These are phyloP conservation scores for Acanthosepion lycidas DNA, from an alignment of 2,888 invertebrate species.

Conservation along the genomic window DNA sequence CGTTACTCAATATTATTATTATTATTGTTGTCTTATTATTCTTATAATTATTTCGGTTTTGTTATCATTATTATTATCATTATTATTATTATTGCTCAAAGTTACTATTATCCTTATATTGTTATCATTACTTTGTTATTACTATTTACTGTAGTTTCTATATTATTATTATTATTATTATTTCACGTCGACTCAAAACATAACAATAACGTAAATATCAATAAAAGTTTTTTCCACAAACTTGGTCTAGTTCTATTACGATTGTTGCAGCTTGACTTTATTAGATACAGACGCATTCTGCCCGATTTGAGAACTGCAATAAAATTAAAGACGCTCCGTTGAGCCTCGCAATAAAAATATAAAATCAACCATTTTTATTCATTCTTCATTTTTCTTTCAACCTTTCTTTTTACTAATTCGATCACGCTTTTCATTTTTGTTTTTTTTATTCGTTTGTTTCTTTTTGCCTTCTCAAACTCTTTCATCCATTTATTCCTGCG, in stretches of 20 bases:
- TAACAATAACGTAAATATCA: conserved; percentile 33
- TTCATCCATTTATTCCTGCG: not conserved
- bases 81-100: too few species aligned
- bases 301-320: conserved; percentile 20
- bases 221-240: not conserved
- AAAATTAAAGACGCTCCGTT: not conserved
- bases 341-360: conserved; percentile 11
- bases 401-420: not conserved
- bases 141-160: not conserved
- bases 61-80: too few species aligned
- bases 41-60: too few species aligned
- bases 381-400: not conserved
- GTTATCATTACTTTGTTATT: too few species aligned
- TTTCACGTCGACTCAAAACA: not conserved
- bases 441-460: not conserved
- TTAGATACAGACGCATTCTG: conserved; percentile 33
- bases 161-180: conserved; percentile 33
- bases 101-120: too few species aligned
- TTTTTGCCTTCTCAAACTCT: not conserved
- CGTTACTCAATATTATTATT: too few species aligned
- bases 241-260: not conserved
- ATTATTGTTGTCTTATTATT: too few species aligned
- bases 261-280: not conserved
- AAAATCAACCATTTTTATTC: not conserved
- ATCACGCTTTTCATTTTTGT: not conserved